Percentiles rank a stretch among this genome's conserved stretches.
Conservation (phyloP, 1,140 invertebrate species). For the Plodia interpunctella region DNA sequence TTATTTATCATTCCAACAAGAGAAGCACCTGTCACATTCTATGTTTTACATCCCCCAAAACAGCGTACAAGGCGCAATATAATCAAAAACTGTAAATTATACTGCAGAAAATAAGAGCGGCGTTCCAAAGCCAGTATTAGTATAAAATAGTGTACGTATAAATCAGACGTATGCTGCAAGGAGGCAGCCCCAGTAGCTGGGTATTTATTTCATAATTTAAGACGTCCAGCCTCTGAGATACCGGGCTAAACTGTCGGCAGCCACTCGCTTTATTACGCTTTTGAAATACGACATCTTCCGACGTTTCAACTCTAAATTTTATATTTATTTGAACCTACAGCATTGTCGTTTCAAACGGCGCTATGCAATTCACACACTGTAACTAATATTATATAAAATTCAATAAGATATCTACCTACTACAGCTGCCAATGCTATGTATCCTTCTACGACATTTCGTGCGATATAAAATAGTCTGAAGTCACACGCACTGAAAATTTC, state of each 20-base stretch:
- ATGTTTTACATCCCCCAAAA: no score
- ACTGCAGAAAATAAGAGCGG: background rate
- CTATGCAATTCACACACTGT: no score
- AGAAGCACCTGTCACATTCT: no score
- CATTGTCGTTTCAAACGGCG: background rate
- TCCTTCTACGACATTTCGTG: no score
- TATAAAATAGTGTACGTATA: conserved; percentile 2
- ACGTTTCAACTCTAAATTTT: background rate
- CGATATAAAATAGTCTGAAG: no score
- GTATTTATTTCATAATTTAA: conserved; percentile 6
- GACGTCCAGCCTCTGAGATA: background rate
- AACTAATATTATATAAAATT: no score
- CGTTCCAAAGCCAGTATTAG: background rate
- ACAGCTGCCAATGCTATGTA: no score
- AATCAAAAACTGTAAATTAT: no score
- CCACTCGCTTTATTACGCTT: background rate
- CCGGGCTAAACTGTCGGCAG: conserved; percentile 2
- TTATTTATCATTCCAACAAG: no score
- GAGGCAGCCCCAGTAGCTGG: background rate
- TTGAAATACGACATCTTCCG: background rate
- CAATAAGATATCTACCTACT: no score
- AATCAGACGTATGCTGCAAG: background rate
- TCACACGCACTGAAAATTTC: no score
- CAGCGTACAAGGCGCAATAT: no score
- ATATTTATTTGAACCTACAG: background rate